Percentiles rank a stretch among this genome's conserved stretches.
phyloP scores from a whole-genome alignment of 1,140 invertebrate species.

The Platorchestia sp. region DNA sequence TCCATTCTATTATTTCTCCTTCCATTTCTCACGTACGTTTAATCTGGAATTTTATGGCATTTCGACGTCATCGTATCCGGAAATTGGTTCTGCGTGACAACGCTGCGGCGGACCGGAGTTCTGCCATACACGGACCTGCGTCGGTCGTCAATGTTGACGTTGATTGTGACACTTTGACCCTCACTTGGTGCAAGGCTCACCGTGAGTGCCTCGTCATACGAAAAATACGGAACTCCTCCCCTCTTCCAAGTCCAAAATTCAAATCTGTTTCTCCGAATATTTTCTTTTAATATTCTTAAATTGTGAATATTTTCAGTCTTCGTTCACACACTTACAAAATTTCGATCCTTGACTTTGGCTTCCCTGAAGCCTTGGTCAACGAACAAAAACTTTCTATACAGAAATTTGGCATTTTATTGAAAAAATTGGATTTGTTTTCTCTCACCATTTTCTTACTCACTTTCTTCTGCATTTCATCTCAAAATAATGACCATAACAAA shows the following conservation, averaged over 20 bases:
- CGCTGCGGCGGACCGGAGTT: background rate
- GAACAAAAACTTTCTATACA: background rate
- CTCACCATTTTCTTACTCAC: background rate
- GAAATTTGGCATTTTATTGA: background rate
- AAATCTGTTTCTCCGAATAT: background rate
- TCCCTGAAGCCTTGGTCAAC: background rate
- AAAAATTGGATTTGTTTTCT: background rate
- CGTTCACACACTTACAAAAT: background rate
- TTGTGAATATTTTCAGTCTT: background rate
- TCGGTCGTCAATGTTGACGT: background rate
- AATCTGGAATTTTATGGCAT: background rate
- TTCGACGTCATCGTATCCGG: background rate
- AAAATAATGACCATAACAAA: background rate
- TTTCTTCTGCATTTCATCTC: background rate
- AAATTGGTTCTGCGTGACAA: constrained; percentile 3
- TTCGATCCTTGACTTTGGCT: background rate
- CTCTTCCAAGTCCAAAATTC: background rate
- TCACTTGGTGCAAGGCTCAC: constrained; percentile 12
- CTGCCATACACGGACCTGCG: background rate
- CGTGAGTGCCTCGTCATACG: background rate
- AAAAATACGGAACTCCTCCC: constrained; percentile 49
- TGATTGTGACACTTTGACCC: background rate
- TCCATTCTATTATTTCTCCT: background rate
- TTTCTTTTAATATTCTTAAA: background rate
- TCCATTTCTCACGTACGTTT: background rate